Evolutionary conservation across 2,888 invertebrate species (phyloP).

Genomic region (Patella caerulea): DNA sequence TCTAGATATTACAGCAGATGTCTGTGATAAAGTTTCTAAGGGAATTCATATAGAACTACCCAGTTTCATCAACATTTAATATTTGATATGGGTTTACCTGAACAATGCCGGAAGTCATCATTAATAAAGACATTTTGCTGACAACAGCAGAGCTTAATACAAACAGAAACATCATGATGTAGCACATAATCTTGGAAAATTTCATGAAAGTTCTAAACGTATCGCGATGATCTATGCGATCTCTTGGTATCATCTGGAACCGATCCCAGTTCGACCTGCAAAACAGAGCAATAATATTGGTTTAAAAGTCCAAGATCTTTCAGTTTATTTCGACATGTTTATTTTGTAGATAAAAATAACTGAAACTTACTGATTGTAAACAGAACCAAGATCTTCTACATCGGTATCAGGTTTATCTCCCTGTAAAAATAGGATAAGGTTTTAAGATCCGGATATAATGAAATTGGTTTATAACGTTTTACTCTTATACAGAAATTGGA

Average conservation of each 20-base stretch:
- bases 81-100: conserved; percentile 39
- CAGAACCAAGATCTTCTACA: too few species aligned
- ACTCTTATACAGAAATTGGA: too few species aligned
- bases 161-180: conserved; percentile 86
- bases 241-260: conserved; percentile 61
- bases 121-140: conserved; percentile 84
- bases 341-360: not conserved
- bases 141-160: conserved; percentile 89
- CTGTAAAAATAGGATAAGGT: conserved; percentile 12
- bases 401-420: conserved; percentile 13
- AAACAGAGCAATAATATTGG: conserved; percentile 15
- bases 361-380: too few species aligned
- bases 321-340: conserved; percentile 12
- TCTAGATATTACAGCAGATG: too few species aligned
- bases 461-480: too few species aligned
- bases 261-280: conserved; percentile 61
- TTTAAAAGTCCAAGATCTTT: conserved; percentile 26
- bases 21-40: too few species aligned
- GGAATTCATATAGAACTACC: too few species aligned
- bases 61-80: too few species aligned
- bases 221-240: conserved; percentile 48
- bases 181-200: conserved; percentile 78
- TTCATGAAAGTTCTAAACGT: conserved; percentile 54
- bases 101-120: conserved; percentile 52
- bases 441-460: too few species aligned